Base-by-base conservation (phyloP, 2,797 vertebrate genomes). In the Champsocephalus esox region DNA sequence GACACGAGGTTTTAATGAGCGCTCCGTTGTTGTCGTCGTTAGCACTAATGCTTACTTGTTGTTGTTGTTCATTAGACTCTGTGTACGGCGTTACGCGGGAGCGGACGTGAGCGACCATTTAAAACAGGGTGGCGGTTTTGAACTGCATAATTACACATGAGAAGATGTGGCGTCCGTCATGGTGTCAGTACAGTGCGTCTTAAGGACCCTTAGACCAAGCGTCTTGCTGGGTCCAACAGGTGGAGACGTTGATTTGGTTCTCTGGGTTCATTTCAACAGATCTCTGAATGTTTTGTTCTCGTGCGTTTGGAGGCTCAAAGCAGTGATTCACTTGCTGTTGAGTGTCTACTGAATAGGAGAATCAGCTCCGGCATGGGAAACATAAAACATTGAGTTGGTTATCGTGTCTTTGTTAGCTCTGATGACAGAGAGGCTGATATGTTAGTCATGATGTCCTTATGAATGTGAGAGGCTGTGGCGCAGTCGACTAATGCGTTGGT, bases 1-100 rank as follows among this genome's bases (percentile, higher is more conserved):
- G 82, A 80, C 83, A 61, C 65, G 24, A 71, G 62, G 64, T 75
- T 80, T 75, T 89, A 89, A 88, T 84, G 85, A 89, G 83, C 28
- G 8, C 77, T 58, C 45, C 41, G 70, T 84, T 81, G 80, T 87
- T 83, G 63, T 54, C 82, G 72, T 84, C 86, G 60, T 82, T 88
- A 74, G 80, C 54, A 1, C 72, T 82, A 79, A 79, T 80, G 82
- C 66, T 82, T 78, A 79, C 83, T 84, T 77, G 86, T 80, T 76
- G 80, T 64, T 75, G 68, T 44, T 60, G 69, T 68, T 64, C 66
- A 61, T 69, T 62, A 66, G 46, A 41, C 55, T 61, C 24, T 21
- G 66, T 59, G 70, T 72, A 24, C 41, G 44, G 65, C 71, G 46
- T 49, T 19, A 60, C 75, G 62, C 14, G 3, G 49, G 51, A 72